A percentile compares a stretch with the other conserved stretches of the same genome.
Conservation (phyloP, 2,888 invertebrate species). For the Drosophila bunnanda region DNA sequence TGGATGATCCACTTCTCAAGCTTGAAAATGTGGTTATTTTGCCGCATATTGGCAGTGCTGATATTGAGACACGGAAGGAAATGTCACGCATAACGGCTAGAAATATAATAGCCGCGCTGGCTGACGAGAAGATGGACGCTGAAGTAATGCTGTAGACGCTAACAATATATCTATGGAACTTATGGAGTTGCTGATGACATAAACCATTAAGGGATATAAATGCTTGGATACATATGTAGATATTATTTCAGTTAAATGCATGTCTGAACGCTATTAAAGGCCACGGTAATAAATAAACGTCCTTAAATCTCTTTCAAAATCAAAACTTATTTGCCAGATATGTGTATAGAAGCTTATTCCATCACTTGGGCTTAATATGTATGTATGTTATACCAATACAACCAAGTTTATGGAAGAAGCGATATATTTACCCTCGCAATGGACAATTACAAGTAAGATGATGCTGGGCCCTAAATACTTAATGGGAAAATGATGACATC, state of each 20-base stretch:
- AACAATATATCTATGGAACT: background rate
- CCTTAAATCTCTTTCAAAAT: background rate
- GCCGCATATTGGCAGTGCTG: slow-evolving; percentile 98
- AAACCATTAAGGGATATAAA: background rate
- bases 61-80: slow-evolving; percentile 90
- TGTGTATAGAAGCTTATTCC: background rate
- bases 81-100: slow-evolving; percentile 94
- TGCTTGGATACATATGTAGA: background rate
- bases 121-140: slow-evolving; percentile 89
- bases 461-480: too few relatives aligned
- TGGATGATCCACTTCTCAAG: slow-evolving; percentile 90
- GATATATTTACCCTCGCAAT: too few relatives aligned
- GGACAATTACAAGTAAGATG: too few relatives aligned
- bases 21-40: slow-evolving; percentile 91
- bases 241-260: background rate
- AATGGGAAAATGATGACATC: too few relatives aligned
- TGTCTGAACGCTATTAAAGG: background rate
- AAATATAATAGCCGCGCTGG: slow-evolving; percentile 92
- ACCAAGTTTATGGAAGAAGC: too few relatives aligned
- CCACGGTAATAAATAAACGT: background rate
- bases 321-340: too few relatives aligned
- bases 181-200: background rate
- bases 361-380: too few relatives aligned
- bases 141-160: slow-evolving; percentile 84
- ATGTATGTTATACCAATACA: too few relatives aligned